Evolutionary conservation across 2,797 vertebrate genomes (phyloP).

Genomic region (Anabacerthia variegaticeps): DNA sequence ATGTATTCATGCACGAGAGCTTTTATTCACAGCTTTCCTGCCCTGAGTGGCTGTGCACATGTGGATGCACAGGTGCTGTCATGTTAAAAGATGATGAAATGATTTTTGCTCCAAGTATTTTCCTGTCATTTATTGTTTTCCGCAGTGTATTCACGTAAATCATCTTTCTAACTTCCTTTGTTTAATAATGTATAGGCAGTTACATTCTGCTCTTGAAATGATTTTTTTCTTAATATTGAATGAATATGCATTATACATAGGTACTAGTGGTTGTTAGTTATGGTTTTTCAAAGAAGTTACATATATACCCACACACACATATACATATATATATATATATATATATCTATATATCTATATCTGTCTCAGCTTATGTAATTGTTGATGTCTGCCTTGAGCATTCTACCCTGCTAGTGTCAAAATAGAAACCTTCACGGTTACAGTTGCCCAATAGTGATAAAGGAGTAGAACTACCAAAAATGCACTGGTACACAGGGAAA

Average conservation of each 20-base stretch:
- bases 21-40: conserved; percentile 15
- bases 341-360: too few relatives aligned
- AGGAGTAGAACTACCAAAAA: not conserved
- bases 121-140: not conserved
- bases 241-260: not conserved
- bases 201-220: not conserved
- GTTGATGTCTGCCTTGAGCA: not conserved
- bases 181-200: not conserved
- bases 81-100: not conserved
- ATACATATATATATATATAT: too few relatives aligned
- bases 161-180: not conserved
- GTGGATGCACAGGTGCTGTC: not conserved
- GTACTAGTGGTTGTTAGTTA: not conserved
- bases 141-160: not conserved
- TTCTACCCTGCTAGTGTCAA: not conserved
- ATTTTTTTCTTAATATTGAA: not conserved
- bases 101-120: not conserved
- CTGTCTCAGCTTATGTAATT: not conserved
- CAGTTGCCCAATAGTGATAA: not conserved
- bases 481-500: not conserved
- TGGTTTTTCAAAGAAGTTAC: not conserved
- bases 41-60: not conserved
- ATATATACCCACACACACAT: too few relatives aligned
- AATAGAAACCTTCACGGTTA: not conserved
- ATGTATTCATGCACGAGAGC: not conserved